These are phyloP conservation scores for Aurelia aurita complex sp. Pacific DNA, from an alignment of 30 jellyfish, hydroid and myxozoan genomes.

Conservation along the genomic window DNA sequence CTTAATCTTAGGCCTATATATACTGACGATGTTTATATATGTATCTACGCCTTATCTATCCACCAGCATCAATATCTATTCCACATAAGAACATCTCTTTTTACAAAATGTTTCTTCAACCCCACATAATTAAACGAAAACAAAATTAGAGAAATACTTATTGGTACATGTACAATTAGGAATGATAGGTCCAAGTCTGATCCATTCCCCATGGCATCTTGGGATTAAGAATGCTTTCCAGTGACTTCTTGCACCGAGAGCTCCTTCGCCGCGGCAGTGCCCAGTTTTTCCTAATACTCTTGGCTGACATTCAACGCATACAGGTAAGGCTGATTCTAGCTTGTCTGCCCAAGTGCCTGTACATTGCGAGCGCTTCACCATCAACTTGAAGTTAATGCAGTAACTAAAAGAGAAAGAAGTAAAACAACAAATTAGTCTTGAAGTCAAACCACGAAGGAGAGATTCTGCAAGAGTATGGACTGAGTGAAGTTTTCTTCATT, in stretches of 20 bases:
- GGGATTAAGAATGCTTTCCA: constrained; percentile 93
- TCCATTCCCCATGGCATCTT: constrained; percentile 97
- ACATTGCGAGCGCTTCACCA: constrained; percentile 67
- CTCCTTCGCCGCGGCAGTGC: constrained; percentile 98
- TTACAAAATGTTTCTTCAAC: too few species aligned
- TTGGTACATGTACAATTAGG: constrained; percentile 94
- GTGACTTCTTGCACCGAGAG: constrained; percentile 79
- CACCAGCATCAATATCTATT: too few species aligned
- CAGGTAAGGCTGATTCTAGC: constrained; percentile 67
- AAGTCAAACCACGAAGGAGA: too few species aligned
- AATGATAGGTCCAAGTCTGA: constrained; percentile 88
- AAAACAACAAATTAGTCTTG: neutral
- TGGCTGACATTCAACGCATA: constrained; percentile 95
- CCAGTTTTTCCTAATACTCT: constrained; percentile 87
- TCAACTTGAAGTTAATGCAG: constrained; percentile 70
- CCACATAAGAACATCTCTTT: too few species aligned
- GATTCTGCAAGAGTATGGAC: too few species aligned
- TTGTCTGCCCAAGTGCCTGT: constrained; percentile 87
- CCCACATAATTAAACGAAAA: constrained; percentile 67
- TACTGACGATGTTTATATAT: too few species aligned
- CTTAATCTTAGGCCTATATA: too few species aligned
- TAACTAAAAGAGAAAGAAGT: constrained; percentile 20
- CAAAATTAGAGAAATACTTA: constrained; percentile 83
- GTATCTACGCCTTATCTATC: too few species aligned
- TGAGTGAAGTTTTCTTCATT: too few species aligned